Evolutionary conservation across 2,797 vertebrate species (phyloP).

Genomic region (Phataginus tricuspis): DNA sequence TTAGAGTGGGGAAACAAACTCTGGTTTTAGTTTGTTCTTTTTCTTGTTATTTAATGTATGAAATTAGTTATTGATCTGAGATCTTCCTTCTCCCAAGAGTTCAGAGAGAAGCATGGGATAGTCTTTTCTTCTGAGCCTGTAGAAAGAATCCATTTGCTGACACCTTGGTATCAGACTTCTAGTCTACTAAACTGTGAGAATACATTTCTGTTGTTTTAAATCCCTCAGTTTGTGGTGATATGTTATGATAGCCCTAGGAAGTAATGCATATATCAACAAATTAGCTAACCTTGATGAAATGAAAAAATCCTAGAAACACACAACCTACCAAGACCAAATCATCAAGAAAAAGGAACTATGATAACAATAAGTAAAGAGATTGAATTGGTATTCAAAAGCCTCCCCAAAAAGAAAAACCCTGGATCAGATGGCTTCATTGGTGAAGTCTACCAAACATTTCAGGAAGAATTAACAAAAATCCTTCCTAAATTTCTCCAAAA

Average conservation of each 20-base stretch:
- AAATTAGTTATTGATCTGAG: not conserved
- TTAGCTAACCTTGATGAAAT: conserved; percentile 12
- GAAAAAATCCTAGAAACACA: not conserved
- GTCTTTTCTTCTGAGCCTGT: not conserved
- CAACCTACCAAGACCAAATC: not conserved
- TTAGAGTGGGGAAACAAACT: not conserved
- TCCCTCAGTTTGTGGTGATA: not conserved
- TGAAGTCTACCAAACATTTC: not conserved
- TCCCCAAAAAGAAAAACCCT: not conserved
- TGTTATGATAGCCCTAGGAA: not conserved
- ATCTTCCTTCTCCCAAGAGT: not conserved
- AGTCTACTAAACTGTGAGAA: not conserved
- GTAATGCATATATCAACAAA: not conserved
- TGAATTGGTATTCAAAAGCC: not conserved
- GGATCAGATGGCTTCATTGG: not conserved
- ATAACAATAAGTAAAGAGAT: not conserved
- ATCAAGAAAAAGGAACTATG: not conserved
- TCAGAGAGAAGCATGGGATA: not conserved
- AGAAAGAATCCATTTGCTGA: not conserved
- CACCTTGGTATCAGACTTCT: not conserved
- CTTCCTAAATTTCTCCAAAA: not conserved
- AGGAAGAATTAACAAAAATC: not conserved
- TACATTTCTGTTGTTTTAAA: not conserved
- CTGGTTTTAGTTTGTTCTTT: not conserved
- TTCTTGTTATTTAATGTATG: not conserved